Evolutionary conservation across 2,888 invertebrate genomes (phyloP).

Genomic region (Gastracanthus pulcherrimus): DNA sequence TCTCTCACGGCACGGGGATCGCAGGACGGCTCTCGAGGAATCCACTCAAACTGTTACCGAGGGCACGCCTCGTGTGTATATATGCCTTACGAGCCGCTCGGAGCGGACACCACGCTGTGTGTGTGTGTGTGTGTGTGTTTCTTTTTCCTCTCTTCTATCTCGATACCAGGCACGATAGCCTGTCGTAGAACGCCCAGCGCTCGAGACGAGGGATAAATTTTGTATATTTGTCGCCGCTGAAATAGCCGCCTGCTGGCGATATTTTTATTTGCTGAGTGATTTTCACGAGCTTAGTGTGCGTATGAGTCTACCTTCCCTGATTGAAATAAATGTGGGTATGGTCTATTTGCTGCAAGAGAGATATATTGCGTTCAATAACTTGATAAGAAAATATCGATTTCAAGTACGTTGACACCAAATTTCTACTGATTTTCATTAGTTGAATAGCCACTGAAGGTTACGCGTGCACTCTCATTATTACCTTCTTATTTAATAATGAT

Average conservation of each 20-base stretch:
- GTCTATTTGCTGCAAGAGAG: not conserved
- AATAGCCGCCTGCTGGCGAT: not conserved
- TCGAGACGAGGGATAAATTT: not conserved
- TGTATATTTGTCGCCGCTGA: not conserved
- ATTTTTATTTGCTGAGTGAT: constrained; percentile 5
- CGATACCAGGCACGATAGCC: not conserved
- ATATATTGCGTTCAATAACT: not conserved
- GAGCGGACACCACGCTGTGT: not conserved
- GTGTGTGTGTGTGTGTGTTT: too few relatives aligned
- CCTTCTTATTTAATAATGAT: too few relatives aligned
- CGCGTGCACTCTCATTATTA: too few relatives aligned
- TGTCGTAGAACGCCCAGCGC: not conserved
- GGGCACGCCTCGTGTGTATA: not conserved
- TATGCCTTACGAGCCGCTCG: not conserved
- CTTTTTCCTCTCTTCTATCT: not conserved
- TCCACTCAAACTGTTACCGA: constrained; percentile 33
- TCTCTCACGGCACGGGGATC: not conserved
- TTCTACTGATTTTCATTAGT: too few relatives aligned
- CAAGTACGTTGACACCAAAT: too few relatives aligned
- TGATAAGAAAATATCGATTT: not conserved
- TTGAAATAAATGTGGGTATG: not conserved
- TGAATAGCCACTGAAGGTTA: too few relatives aligned
- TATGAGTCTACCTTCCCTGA: not conserved
- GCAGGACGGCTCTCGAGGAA: constrained; percentile 24
- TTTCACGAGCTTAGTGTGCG: not conserved